phyloP scores from a whole-genome alignment of 2,797 vertebrate genomes.

The Emydoidea blandingii region DNA sequence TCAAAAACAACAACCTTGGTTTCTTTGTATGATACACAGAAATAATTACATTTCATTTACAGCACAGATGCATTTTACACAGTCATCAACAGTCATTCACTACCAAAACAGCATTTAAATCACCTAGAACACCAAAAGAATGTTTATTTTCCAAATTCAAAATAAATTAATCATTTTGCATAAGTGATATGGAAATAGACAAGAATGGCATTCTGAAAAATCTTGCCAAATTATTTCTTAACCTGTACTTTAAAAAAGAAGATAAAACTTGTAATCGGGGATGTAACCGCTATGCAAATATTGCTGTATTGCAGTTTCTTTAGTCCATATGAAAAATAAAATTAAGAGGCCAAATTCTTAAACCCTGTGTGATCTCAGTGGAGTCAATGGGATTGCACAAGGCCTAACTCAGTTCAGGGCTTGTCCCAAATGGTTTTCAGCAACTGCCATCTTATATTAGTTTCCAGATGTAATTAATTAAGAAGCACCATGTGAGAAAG shows the following conservation, averaged over 20 bases:
- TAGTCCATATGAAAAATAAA: conserved; percentile 52
- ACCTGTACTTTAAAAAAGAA: conserved; percentile 66
- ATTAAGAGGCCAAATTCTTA: conserved; percentile 29
- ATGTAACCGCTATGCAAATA: conserved; percentile 64
- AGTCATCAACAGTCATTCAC: conserved; percentile 87
- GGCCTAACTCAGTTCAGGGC: background rate
- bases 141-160: conserved; percentile 82
- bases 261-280: conserved; percentile 65
- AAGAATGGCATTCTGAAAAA: conserved; percentile 68
- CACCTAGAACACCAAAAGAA: conserved; percentile 83
- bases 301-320: conserved; percentile 65
- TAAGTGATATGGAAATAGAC: conserved; percentile 74
- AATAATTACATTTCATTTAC: conserved; percentile 90
- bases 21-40: conserved; percentile 88
- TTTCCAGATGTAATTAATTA: conserved; percentile 61
- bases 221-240: conserved; percentile 69
- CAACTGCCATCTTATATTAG: conserved; percentile 62
- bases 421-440: conserved; percentile 30
- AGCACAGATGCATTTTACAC: conserved; percentile 91
- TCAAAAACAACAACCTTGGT: conserved; percentile 83
- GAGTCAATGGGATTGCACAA: background rate
- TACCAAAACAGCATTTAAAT: conserved; percentile 86
- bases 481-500: conserved; percentile 66
- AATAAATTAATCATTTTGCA: conserved; percentile 79
- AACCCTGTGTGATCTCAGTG: background rate